phyloP scores from a whole-genome alignment of 2,888 invertebrate species.

The Pheosia gnoma region DNA sequence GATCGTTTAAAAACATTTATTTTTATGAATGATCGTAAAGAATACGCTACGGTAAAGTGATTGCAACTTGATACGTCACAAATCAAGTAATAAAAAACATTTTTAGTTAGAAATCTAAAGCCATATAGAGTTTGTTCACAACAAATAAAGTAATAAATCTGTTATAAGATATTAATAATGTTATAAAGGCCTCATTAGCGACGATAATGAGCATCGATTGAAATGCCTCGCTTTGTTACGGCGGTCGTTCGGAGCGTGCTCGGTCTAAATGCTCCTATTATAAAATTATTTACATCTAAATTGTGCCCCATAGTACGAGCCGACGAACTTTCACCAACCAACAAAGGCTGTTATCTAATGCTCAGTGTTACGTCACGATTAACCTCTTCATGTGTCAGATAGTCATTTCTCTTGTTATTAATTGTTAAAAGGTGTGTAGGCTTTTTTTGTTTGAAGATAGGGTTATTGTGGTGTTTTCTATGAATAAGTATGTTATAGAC shows the following conservation, averaged over 20 bases:
- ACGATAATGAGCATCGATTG: background rate
- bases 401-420: conserved; percentile 32
- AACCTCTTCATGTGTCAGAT: conserved; percentile 38
- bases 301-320: conserved; percentile 25
- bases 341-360: conserved; percentile 63
- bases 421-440: conserved; percentile 4
- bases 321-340: conserved; percentile 57
- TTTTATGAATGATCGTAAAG: background rate
- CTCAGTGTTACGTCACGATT: conserved; percentile 54
- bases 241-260: background rate
- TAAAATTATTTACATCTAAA: conserved; percentile 19
- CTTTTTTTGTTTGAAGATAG: background rate
- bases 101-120: background rate
- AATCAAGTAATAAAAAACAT: background rate
- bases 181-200: background rate
- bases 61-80: background rate
- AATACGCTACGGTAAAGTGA: background rate
- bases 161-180: background rate
- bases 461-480: background rate
- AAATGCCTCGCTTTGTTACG: background rate
- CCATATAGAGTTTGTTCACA: background rate
- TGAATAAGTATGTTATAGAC: too few relatives aligned
- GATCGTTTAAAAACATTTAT: conserved; percentile 15
- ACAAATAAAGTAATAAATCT: background rate
- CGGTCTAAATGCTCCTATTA: conserved; percentile 22